Conservation (phyloP, 2,797 vertebrate genomes). For the Chromis chromis region DNA sequence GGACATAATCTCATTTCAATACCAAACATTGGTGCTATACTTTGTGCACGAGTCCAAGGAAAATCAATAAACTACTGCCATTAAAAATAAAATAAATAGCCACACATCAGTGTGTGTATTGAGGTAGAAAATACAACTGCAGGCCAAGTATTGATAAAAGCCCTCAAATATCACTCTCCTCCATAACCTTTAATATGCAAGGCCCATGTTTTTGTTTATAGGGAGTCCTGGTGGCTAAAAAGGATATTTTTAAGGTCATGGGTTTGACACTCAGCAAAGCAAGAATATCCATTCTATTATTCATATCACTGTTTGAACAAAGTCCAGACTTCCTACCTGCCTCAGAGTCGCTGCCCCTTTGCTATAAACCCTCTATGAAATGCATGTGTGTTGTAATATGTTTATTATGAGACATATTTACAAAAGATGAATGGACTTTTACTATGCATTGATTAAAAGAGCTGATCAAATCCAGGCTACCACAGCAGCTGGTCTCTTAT, state of each 20-base stretch:
- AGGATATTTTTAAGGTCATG: background rate
- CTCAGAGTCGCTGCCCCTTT: background rate
- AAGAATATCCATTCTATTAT: background rate
- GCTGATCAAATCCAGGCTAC: slow-evolving; percentile 23
- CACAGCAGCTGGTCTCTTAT: slow-evolving; percentile 48
- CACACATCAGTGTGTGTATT: slow-evolving; percentile 22
- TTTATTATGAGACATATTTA: slow-evolving; percentile 11
- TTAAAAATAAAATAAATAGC: slow-evolving; percentile 39
- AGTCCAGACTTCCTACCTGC: background rate
- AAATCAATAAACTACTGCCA: slow-evolving; percentile 20
- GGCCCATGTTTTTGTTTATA: slow-evolving; percentile 4
- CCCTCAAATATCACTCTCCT: slow-evolving; percentile 10
- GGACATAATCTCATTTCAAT: background rate
- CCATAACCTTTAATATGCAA: slow-evolving; percentile 6
- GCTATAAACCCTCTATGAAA: slow-evolving; percentile 10
- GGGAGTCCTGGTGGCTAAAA: background rate
- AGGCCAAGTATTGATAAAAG: slow-evolving; percentile 42
- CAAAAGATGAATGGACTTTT: slow-evolving; percentile 10
- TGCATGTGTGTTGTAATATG: background rate
- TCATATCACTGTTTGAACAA: no score
- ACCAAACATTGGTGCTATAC: background rate
- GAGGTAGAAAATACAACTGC: slow-evolving; percentile 34
- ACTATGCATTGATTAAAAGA: slow-evolving; percentile 19
- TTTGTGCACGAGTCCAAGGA: slow-evolving; percentile 9
- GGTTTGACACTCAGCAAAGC: background rate